These are phyloP conservation scores for Boloria euphrosyne DNA, from an alignment of 2,888 invertebrate species.

Conservation along the genomic window DNA sequence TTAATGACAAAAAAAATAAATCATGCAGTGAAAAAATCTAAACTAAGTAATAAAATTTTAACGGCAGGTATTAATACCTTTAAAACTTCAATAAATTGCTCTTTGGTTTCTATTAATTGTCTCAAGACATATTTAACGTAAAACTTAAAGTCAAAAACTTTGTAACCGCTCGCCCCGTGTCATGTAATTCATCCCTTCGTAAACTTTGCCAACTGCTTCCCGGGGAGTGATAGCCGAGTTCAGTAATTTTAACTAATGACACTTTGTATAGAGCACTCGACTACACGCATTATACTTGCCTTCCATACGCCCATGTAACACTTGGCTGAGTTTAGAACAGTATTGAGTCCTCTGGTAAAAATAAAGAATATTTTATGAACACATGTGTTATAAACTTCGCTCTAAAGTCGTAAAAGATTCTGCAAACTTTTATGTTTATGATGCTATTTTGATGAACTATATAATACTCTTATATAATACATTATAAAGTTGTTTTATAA, in stretches of 20 bases:
- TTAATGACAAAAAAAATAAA: too few species aligned
- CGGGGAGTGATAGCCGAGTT: slow-evolving; percentile 71
- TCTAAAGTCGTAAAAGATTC: too few species aligned
- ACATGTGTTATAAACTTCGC: neutral
- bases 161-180: slow-evolving; percentile 16
- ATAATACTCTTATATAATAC: too few species aligned
- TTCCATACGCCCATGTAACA: slow-evolving; percentile 14
- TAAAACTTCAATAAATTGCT: neutral
- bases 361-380: neutral
- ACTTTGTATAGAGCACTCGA: slow-evolving; percentile 50
- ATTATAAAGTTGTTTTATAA: too few species aligned
- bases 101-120: slow-evolving; percentile 1
- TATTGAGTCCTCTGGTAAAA: slow-evolving; percentile 19
- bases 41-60: too few species aligned
- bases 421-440: too few species aligned
- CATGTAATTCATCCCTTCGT: slow-evolving; percentile 49
- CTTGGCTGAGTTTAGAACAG: slow-evolving; percentile 18
- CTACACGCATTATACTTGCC: slow-evolving; percentile 40
- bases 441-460: too few species aligned
- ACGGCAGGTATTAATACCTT: too few species aligned
- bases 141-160: slow-evolving; percentile 27
- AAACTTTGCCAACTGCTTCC: slow-evolving; percentile 74
- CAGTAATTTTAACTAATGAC: slow-evolving; percentile 78
- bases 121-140: slow-evolving; percentile 11
- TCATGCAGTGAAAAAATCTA: too few species aligned